Evolutionary conservation across 92 coral and sea anemone species (phyloP).

Genomic region (Montipora capitata): DNA sequence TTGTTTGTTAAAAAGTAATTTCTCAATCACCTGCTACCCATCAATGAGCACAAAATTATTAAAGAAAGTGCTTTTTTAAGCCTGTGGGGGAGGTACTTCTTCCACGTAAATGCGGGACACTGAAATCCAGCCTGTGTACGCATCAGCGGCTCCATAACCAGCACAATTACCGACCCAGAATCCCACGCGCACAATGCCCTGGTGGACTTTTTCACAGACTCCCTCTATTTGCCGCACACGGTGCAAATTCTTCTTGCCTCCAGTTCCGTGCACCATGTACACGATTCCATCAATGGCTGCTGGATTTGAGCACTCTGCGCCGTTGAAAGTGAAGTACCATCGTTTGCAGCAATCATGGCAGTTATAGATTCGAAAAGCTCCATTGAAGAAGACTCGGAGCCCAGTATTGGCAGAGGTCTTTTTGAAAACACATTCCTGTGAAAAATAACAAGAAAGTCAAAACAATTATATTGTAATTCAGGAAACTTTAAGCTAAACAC

Average conservation of each 20-base stretch:
- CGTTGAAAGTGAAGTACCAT: too few relatives aligned
- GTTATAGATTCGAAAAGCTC: background rate
- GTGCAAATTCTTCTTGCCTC: too few relatives aligned
- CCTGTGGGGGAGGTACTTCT: slow-evolving; percentile 21
- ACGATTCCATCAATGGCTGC: too few relatives aligned
- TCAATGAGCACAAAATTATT: too few relatives aligned
- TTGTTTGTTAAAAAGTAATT: too few relatives aligned
- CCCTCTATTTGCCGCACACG: too few relatives aligned
- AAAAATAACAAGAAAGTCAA: background rate
- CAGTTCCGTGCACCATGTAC: too few relatives aligned
- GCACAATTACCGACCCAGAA: slow-evolving; percentile 38
- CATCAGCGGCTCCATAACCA: background rate
- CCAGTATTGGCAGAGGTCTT: background rate
- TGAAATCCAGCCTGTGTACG: slow-evolving; percentile 16
- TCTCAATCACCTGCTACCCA: too few relatives aligned
- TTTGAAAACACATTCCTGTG: slow-evolving; percentile 27
- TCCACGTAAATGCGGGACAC: slow-evolving; percentile 39
- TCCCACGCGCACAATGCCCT: background rate
- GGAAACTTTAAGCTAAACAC: too few relatives aligned
- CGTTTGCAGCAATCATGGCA: background rate
- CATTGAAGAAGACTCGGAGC: slow-evolving; percentile 45
- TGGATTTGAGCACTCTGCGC: too few relatives aligned
- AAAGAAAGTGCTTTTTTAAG: background rate
- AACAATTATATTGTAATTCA: background rate
- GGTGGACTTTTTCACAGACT: too few relatives aligned